Percentiles rank a stretch among this genome's conserved stretches.
phyloP scores from a whole-genome alignment of 2,888 invertebrate species.

The Nomada flava region DNA sequence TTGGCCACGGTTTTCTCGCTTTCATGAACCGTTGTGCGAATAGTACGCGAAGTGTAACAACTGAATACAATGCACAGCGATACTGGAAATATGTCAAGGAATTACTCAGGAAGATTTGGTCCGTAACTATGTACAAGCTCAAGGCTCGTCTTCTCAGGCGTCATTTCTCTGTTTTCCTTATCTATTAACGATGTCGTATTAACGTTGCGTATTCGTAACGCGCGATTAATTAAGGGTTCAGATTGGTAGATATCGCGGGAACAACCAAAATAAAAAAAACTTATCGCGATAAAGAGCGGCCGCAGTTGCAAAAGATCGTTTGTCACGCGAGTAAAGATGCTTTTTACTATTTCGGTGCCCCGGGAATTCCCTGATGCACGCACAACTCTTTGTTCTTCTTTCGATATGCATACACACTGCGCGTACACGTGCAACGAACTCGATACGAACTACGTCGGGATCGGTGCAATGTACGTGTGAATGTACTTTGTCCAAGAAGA shows the following conservation, averaged over 20 bases:
- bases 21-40: background rate
- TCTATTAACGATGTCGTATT: background rate
- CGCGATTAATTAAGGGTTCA: background rate
- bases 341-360: constrained; percentile 54
- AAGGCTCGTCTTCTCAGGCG: constrained; percentile 10
- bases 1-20: background rate
- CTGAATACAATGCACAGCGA: background rate
- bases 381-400: constrained; percentile 57
- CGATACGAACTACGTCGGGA: constrained; percentile 29
- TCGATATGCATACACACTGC: constrained; percentile 22
- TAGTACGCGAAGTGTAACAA: constrained; percentile 9
- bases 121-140: constrained; percentile 12
- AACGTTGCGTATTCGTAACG: background rate
- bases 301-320: constrained; percentile 31
- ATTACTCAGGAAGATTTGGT: constrained; percentile 37
- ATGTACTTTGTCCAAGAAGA: constrained; percentile 52
- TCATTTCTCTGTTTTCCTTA: constrained; percentile 3
- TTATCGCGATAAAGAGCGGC: constrained; percentile 2
- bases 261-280: constrained; percentile 23
- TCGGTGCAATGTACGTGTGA: constrained; percentile 58
- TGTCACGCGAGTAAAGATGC: constrained; percentile 7
- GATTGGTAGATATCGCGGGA: background rate
- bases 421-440: constrained; percentile 61
- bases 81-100: constrained; percentile 43
- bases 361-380: constrained; percentile 50